phyloP scores from a whole-genome alignment of 2,797 vertebrate genomes.

The Muraenolepis orangiensis region DNA sequence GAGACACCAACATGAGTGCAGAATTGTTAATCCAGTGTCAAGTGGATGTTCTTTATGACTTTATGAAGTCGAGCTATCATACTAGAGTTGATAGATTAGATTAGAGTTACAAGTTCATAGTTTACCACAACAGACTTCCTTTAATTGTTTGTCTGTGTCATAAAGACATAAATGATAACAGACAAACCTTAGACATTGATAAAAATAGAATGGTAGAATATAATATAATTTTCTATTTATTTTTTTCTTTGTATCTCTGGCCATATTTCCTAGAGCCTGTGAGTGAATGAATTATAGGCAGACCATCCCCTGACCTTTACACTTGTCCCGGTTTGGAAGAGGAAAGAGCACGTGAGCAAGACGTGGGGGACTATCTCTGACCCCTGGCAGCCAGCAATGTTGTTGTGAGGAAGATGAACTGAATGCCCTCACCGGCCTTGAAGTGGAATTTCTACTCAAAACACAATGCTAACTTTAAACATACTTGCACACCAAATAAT shows the following conservation, averaged over 20 bases:
- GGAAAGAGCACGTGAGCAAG: slow-evolving; percentile 26
- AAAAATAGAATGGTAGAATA: too few relatives aligned
- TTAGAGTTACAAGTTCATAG: not conserved
- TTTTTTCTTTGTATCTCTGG: not conserved
- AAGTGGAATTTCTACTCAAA: slow-evolving; percentile 32
- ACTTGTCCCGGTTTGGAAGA: not conserved
- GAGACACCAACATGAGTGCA: too few relatives aligned
- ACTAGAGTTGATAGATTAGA: not conserved
- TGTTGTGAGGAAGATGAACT: slow-evolving; percentile 27
- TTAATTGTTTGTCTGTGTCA: not conserved
- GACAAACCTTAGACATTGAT: too few relatives aligned
- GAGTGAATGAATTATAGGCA: not conserved
- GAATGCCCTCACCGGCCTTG: slow-evolving; percentile 25
- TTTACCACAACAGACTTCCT: not conserved
- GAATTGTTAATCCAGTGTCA: too few relatives aligned
- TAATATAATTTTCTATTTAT: not conserved
- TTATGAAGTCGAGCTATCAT: not conserved
- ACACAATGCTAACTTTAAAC: not conserved
- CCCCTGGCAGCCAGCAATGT: slow-evolving; percentile 11
- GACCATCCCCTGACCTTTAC: slow-evolving; percentile 1
- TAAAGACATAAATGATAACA: not conserved
- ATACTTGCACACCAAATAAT: not conserved
- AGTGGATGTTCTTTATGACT: too few relatives aligned
- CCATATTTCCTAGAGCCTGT: not conserved
- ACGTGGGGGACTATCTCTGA: slow-evolving; percentile 2